A percentile compares a stretch with the other conserved stretches of the same genome.
These are phyloP conservation scores for Microcebus griseorufus DNA, from an alignment of 2,113 vertebrate species.

Conservation along the genomic window DNA sequence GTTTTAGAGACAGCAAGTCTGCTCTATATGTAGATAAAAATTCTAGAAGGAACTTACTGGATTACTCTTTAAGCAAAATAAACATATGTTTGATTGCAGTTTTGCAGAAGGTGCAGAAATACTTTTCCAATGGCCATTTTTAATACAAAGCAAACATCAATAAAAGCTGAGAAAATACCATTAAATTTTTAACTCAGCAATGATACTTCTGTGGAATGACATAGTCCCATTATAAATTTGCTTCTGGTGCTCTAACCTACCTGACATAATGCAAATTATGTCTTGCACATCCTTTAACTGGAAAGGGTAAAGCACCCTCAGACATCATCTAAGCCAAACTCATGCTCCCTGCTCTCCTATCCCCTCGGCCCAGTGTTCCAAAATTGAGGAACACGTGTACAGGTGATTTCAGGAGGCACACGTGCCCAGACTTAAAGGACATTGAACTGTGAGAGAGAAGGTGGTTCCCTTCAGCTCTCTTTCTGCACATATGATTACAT, in stretches of 20 bases:
- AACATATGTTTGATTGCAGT: background rate
- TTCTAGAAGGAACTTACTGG: background rate
- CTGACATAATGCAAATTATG: background rate
- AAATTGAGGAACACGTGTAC: background rate
- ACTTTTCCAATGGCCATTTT: background rate
- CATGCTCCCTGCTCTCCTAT: background rate
- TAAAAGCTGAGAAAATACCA: background rate
- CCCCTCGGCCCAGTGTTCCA: background rate
- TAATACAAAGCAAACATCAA: background rate
- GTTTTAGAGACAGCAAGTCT: background rate
- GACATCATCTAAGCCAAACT: background rate
- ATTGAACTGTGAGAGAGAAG: background rate
- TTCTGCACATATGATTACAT: background rate
- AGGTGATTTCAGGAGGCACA: background rate
- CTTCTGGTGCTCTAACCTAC: background rate
- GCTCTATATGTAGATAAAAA: background rate
- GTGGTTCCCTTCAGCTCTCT: background rate
- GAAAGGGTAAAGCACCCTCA: background rate
- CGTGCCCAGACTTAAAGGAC: fast-evolving
- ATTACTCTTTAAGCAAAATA: background rate
- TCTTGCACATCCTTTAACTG: background rate
- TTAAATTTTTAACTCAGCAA: background rate
- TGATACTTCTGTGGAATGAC: constrained; percentile 13
- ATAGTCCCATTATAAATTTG: background rate
- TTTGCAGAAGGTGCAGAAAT: constrained; percentile 19